Percentiles rank a stretch among this genome's conserved stretches.
phyloP scores from a whole-genome alignment of 2,113 vertebrate genomes.

The Dicentrarchus labrax region DNA sequence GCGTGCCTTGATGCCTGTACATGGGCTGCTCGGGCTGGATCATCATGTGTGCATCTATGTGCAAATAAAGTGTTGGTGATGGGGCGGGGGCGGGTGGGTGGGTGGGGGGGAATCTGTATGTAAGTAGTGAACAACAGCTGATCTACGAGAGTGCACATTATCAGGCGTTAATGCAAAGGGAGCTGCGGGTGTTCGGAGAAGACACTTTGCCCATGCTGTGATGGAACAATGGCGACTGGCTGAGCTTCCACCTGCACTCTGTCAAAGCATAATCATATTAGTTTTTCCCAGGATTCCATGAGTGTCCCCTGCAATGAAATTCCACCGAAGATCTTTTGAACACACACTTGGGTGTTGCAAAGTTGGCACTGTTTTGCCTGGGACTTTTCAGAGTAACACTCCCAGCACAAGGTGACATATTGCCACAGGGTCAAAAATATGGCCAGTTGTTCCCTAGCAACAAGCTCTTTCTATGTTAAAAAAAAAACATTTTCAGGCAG shows the following conservation, averaged over 20 bases:
- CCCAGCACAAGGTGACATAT: slow-evolving; percentile 37
- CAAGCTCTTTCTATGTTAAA: slow-evolving; percentile 17
- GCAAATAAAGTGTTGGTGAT: not conserved
- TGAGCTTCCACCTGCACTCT: slow-evolving; percentile 52
- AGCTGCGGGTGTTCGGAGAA: not conserved
- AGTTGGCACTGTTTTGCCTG: slow-evolving; percentile 15
- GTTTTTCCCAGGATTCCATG: slow-evolving; percentile 53
- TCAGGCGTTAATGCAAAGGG: slow-evolving; percentile 28
- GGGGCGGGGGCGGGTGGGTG: not conserved
- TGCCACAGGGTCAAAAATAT: slow-evolving; percentile 22
- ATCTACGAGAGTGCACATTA: slow-evolving; percentile 55
- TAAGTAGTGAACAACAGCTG: slow-evolving; percentile 60
- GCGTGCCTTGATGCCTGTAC: slow-evolving; percentile 13
- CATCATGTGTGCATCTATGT: slow-evolving; percentile 26
- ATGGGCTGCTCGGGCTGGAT: slow-evolving; percentile 23
- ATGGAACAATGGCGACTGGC: slow-evolving; percentile 57
- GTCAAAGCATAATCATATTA: slow-evolving; percentile 61
- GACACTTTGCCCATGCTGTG: slow-evolving; percentile 48
- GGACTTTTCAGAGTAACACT: slow-evolving; percentile 12
- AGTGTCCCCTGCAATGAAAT: slow-evolving; percentile 39
- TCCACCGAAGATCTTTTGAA: slow-evolving; percentile 10
- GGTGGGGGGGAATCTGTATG: not conserved
- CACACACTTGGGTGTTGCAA: slow-evolving; percentile 24
- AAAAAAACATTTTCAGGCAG: slow-evolving; percentile 18
- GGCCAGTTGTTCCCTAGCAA: slow-evolving; percentile 56